Conservation (phyloP, 2,113 vertebrate genomes). For the Gyps fulvus region DNA sequence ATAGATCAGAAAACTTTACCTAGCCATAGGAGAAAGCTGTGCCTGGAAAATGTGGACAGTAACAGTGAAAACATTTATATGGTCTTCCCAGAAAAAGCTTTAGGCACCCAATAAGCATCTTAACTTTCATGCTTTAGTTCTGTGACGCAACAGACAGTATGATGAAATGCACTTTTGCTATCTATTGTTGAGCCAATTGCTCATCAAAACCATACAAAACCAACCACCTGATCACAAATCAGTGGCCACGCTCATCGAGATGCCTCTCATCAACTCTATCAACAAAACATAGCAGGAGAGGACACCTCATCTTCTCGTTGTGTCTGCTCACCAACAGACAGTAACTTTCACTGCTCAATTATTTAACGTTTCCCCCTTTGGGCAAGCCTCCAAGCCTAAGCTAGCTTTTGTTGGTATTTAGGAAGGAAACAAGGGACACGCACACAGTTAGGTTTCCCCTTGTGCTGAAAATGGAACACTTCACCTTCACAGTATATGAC, state of each 20-base stretch:
- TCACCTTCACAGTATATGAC: background rate
- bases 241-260: background rate
- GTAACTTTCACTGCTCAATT: background rate
- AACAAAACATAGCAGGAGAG: background rate
- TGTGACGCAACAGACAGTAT: background rate
- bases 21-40: background rate
- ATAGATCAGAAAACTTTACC: background rate
- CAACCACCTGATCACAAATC: background rate
- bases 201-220: background rate
- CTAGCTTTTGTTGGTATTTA: background rate
- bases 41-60: background rate
- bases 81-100: slow-evolving; percentile 9
- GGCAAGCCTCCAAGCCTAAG: background rate
- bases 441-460: background rate
- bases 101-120: background rate
- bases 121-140: background rate
- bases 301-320: background rate
- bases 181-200: background rate
- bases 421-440: background rate
- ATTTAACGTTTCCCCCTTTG: background rate
- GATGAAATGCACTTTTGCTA: background rate
- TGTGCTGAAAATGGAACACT: rapidly evolving
- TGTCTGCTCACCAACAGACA: background rate
- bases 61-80: background rate
- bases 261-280: background rate